Conservation (phyloP, 64 coral and sea anemone genomes). For the Montipora capricornis region DNA sequence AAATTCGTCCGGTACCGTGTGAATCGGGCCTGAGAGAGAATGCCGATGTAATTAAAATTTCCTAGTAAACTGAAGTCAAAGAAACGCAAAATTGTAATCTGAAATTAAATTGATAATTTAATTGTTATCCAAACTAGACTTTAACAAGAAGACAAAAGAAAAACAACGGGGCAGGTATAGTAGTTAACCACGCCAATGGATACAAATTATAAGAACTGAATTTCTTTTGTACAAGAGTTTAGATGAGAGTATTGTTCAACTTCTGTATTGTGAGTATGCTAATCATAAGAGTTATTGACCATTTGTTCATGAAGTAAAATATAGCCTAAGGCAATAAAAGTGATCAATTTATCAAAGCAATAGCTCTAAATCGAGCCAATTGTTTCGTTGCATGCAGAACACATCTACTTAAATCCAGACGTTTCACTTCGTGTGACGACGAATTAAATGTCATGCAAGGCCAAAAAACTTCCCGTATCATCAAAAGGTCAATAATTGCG, state of each 20-base stretch:
- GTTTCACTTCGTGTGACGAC: not conserved
- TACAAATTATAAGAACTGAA: not conserved
- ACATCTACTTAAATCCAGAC: too few species aligned
- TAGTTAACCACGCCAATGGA: not conserved
- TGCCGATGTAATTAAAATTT: not conserved
- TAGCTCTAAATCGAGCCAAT: too few species aligned
- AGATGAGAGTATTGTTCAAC: constrained; percentile 12
- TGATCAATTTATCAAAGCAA: not conserved
- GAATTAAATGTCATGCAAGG: not conserved
- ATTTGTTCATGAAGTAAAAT: constrained; percentile 11
- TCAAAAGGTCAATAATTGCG: constrained; percentile 36
- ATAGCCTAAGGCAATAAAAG: not conserved
- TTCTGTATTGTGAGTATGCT: constrained; percentile 1
- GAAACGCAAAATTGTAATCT: not conserved
- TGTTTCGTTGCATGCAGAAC: too few species aligned
- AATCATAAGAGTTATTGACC: constrained; percentile 30
- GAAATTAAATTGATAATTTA: too few species aligned
- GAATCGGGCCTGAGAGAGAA: too few species aligned
- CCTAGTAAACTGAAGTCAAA: not conserved
- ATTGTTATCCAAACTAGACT: too few species aligned
- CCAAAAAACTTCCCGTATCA: not conserved
- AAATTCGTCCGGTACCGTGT: too few species aligned
- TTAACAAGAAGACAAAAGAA: not conserved
- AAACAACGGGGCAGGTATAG: not conserved
- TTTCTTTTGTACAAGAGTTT: constrained; percentile 15